Conservation (phyloP, 2,113 vertebrate species). For the Elgaria multicarinata region DNA sequence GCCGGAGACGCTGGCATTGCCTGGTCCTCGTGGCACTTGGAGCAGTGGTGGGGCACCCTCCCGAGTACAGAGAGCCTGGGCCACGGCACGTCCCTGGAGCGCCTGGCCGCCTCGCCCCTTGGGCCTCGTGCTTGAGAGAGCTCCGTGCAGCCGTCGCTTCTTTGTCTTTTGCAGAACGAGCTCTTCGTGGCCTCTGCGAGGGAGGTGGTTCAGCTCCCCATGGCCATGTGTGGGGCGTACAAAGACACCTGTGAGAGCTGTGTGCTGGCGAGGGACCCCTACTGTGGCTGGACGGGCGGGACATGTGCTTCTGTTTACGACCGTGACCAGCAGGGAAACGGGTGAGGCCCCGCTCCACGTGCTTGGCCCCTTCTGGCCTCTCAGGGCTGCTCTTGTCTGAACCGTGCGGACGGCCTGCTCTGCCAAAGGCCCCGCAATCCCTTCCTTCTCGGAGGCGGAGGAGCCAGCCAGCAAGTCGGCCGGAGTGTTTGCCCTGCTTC, state of each 20-base stretch:
- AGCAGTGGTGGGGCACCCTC: no score
- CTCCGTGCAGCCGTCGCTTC: accelerated
- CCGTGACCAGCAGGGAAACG: neutral
- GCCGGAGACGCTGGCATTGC: no score
- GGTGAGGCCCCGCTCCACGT: neutral
- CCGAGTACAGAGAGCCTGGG: neutral
- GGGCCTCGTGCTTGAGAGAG: neutral
- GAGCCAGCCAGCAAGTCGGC: no score
- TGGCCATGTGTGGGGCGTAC: slow-evolving; percentile 75
- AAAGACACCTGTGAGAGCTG: slow-evolving; percentile 74
- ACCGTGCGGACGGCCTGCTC: neutral
- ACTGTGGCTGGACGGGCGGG: slow-evolving; percentile 74
- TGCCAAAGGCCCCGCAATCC: neutral
- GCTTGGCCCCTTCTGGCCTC: accelerated
- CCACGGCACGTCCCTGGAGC: no score
- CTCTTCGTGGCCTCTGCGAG: slow-evolving; percentile 72
- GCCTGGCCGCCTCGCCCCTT: neutral
- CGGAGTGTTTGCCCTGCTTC: neutral
- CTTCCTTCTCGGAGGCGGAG: neutral
- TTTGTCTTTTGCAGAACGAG: slow-evolving; percentile 59
- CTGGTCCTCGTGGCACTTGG: no score
- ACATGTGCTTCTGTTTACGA: slow-evolving; percentile 65
- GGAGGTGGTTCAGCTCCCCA: slow-evolving; percentile 73
- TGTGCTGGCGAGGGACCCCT: slow-evolving; percentile 78
- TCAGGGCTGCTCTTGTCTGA: neutral